Evolutionary conservation across 2,888 invertebrate genomes (phyloP), one percentile per base, ranked within the genome.

Genomic region (Apocheima hispidaria): DNA sequence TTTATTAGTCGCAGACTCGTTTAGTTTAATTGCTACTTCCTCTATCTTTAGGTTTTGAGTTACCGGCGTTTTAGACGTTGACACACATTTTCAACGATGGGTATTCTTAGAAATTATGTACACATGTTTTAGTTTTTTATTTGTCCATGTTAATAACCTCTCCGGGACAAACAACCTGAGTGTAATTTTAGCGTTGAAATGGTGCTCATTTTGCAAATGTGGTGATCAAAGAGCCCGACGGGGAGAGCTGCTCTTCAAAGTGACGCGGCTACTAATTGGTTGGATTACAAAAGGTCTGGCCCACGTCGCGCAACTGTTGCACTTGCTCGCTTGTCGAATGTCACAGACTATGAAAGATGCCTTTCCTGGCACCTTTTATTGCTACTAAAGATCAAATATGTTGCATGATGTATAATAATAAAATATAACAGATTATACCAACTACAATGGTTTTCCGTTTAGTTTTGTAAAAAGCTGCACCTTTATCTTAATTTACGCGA

Each of bases 221-320:
- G 70, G 66, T 85, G 90, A 90, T 92, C 92, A 92, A 89, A 89
- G 89, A 70, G 71, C 64, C 72, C 69, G 70, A 69, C 76, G 74
- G 72, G 72, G 26, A 26, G 73, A 74, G 71, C 71, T 72, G 82
- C 76, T 82, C 79, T 75, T 79, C 80, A 76, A 83, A 84, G 75
- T 86, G 89, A 88, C 88, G 80, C 72, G 72, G 73, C 72, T 81
- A 84, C 85, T 90, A 87, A 90, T 90, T 88, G 84, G 81, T 87
- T 79, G 73, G 80, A 84, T 87, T 87, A 84, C 85, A 78, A 81
- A 78, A 79, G 75, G 74, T 75, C 73, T 71, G 66, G 72, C 69
- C 68, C 69, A 68, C 71, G 73, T 75, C 72, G 70, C 64, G 62
- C 70, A 68, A 73, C 71, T 73, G 79, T 75, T 73, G 71, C 68